These are phyloP conservation scores for Epizoanthus stellaris DNA, from an alignment of 92 coral and sea anemone genomes.

Conservation along the genomic window DNA sequence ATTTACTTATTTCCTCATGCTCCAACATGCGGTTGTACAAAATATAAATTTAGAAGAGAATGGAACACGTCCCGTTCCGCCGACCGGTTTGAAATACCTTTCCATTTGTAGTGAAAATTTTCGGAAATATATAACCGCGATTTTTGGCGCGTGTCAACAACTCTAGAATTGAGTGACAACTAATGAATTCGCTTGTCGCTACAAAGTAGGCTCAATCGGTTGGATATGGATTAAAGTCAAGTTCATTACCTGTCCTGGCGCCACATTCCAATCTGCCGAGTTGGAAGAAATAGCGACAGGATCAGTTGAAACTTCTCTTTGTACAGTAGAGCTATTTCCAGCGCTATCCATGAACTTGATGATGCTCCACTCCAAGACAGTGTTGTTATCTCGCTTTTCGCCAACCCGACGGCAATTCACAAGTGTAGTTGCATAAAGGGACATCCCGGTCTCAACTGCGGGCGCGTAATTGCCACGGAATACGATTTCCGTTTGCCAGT, in stretches of 20 bases:
- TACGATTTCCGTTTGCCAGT: slow-evolving; percentile 54
- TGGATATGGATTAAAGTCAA: background rate
- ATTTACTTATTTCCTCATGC: too few relatives aligned
- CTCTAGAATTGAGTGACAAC: too few relatives aligned
- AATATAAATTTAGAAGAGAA: too few relatives aligned
- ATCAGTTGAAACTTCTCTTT: slow-evolving; percentile 53
- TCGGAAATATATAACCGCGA: too few relatives aligned
- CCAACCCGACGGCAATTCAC: slow-evolving; percentile 28
- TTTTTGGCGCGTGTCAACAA: too few relatives aligned
- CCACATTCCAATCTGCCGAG: slow-evolving; percentile 53
- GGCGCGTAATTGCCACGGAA: slow-evolving; percentile 33
- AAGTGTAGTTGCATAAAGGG: slow-evolving; percentile 22
- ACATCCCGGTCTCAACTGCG: slow-evolving; percentile 17
- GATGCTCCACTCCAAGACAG: slow-evolving; percentile 32
- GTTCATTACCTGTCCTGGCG: slow-evolving; percentile 53
- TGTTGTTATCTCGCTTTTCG: slow-evolving; percentile 20
- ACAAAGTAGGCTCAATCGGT: too few relatives aligned
- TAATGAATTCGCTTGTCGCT: too few relatives aligned
- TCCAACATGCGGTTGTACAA: too few relatives aligned
- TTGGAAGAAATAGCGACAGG: slow-evolving; percentile 50
- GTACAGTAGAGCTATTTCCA: slow-evolving; percentile 8
- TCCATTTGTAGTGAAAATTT: too few relatives aligned
- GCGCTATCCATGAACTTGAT: slow-evolving; percentile 6
- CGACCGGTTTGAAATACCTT: too few relatives aligned
- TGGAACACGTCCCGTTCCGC: too few relatives aligned